Evolutionary conservation across 2,797 vertebrate species (phyloP).

Genomic region (Chelon labrosus): DNA sequence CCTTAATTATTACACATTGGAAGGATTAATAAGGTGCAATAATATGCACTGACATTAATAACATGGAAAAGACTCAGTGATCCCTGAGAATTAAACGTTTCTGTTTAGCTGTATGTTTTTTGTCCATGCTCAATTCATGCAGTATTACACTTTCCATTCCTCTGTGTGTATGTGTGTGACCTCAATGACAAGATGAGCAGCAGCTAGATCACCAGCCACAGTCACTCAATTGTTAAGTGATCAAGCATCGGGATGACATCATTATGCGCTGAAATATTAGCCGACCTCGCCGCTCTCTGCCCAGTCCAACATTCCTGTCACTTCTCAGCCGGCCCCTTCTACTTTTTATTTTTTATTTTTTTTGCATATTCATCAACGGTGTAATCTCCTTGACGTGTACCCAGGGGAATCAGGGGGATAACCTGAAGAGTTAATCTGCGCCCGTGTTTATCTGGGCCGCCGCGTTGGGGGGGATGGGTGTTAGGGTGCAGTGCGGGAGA

Average conservation of each 20-base stretch:
- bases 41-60: too few species aligned
- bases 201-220: slow-evolving; percentile 38
- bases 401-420: slow-evolving; percentile 71
- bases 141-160: neutral
- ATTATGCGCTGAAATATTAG: slow-evolving; percentile 70
- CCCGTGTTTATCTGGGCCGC: slow-evolving; percentile 72
- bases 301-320: slow-evolving; percentile 42
- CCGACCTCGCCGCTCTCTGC: slow-evolving; percentile 30
- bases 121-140: neutral
- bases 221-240: slow-evolving; percentile 62
- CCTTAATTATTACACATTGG: too few species aligned
- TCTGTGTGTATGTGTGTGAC: slow-evolving; percentile 20
- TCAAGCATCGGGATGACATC: slow-evolving; percentile 68
- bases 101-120: neutral
- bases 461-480: slow-evolving; percentile 48
- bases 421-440: slow-evolving; percentile 79
- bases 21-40: too few species aligned
- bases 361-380: slow-evolving; percentile 75
- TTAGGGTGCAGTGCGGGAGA: slow-evolving; percentile 55
- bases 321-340: slow-evolving; percentile 27
- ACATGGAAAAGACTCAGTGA: slow-evolving; percentile 49
- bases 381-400: slow-evolving; percentile 79
- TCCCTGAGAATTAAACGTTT: neutral
- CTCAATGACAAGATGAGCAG: slow-evolving; percentile 57
- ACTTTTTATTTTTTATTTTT: neutral